Conservation (phyloP, 2,888 invertebrate genomes). For the Macrosoma leucophasiata region DNA sequence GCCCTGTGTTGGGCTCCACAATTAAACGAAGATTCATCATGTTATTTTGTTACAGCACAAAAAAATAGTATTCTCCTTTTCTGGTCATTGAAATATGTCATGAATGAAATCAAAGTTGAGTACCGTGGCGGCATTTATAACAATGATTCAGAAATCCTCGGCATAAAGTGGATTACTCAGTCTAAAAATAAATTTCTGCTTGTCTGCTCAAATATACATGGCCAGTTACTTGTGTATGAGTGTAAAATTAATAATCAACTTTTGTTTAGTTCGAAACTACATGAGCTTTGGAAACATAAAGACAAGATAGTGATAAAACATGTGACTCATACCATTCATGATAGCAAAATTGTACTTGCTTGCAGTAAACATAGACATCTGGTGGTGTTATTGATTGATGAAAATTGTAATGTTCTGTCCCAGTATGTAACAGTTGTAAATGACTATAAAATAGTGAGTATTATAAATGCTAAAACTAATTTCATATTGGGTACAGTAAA, state of each 20-base stretch:
- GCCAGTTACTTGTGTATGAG: conserved; percentile 38
- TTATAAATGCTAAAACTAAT: conserved; percentile 30
- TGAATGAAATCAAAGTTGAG: conserved; percentile 26
- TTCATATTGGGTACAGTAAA: conserved; percentile 45
- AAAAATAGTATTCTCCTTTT: conserved; percentile 46
- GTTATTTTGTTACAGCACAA: conserved; percentile 54
- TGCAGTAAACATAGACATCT: conserved; percentile 58
- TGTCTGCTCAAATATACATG: conserved; percentile 39
- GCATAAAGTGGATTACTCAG: conserved; percentile 42
- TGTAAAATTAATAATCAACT: conserved; percentile 31
- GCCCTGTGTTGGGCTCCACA: conserved; percentile 49
- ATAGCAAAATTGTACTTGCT: conserved; percentile 39
- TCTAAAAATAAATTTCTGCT: conserved; percentile 33
- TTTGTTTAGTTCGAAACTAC: conserved; percentile 27
- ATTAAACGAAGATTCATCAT: conserved; percentile 34
- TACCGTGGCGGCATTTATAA: conserved; percentile 29
- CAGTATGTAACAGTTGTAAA: conserved; percentile 46
- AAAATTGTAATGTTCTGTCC: conserved; percentile 34
- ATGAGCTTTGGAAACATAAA: conserved; percentile 43
- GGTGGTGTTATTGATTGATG: conserved; percentile 39
- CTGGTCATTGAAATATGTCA: conserved; percentile 38
- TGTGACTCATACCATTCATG: conserved; percentile 31
- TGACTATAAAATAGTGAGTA: conserved; percentile 47
- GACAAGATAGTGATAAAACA: conserved; percentile 48
- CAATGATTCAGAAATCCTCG: conserved; percentile 36